Evolutionary conservation across 2,888 invertebrate genomes (phyloP).

Genomic region (Latrodectus elegans): DNA sequence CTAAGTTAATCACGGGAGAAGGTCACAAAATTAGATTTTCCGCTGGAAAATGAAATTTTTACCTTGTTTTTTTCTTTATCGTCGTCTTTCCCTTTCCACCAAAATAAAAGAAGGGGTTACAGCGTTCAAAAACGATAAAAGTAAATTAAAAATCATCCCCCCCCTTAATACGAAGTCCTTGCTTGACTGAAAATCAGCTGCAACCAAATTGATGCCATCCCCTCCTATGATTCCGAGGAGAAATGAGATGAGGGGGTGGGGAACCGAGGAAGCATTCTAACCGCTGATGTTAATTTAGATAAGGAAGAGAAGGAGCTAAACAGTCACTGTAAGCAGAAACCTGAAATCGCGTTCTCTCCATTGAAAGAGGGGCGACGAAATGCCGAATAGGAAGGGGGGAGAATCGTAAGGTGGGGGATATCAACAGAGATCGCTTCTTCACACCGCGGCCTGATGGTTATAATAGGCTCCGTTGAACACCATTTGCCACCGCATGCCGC

Average conservation of each 20-base stretch:
- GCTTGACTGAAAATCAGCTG: constrained; percentile 41
- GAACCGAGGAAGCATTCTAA: constrained; percentile 36
- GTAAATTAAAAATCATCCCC: constrained; percentile 50
- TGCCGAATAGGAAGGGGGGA: constrained; percentile 16
- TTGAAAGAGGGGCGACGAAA: constrained; percentile 24
- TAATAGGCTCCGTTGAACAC: constrained; percentile 66
- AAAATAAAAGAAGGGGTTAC: neutral
- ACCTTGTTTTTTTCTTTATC: neutral
- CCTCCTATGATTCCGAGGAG: constrained; percentile 16
- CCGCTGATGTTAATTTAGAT: constrained; percentile 68
- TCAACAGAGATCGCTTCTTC: constrained; percentile 64
- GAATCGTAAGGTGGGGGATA: constrained; percentile 29
- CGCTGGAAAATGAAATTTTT: constrained; percentile 26
- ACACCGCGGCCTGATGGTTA: constrained; percentile 61
- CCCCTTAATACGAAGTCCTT: neutral
- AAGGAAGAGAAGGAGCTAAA: constrained; percentile 41
- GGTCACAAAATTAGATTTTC: constrained; percentile 63
- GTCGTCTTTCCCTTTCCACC: neutral
- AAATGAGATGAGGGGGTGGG: constrained; percentile 8
- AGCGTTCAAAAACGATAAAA: constrained; percentile 45
- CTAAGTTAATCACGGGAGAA: constrained; percentile 57
- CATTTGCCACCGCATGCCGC: constrained; percentile 62
- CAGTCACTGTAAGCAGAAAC: constrained; percentile 38
- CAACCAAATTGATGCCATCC: constrained; percentile 44
- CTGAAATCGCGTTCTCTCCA: constrained; percentile 42